A percentile compares a stretch with the other conserved stretches of the same genome.
Evolutionary conservation across 1,140 invertebrate species (phyloP).

Genomic region (Calycopis cecrops): DNA sequence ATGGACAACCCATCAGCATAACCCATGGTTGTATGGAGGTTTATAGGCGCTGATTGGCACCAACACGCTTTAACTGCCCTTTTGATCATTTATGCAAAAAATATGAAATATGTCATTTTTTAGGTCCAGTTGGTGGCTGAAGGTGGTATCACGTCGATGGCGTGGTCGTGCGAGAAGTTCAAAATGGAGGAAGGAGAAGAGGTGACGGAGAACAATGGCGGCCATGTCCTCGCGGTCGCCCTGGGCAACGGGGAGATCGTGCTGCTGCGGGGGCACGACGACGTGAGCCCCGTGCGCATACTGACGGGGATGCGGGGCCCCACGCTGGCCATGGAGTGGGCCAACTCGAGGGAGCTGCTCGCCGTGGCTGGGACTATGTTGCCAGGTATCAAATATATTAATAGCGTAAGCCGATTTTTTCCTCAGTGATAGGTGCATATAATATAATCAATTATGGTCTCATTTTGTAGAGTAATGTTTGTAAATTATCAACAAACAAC

Average conservation of each 20-base stretch:
- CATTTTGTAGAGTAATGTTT: too few relatives aligned
- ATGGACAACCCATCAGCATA: too few relatives aligned
- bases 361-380: conserved; percentile 89
- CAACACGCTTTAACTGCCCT: too few relatives aligned
- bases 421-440: not conserved
- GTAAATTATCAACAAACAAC: too few relatives aligned
- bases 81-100: not conserved
- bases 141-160: conserved; percentile 91
- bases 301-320: conserved; percentile 86
- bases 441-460: not conserved
- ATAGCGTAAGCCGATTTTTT: not conserved
- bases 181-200: conserved; percentile 96
- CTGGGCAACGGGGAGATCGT: conserved; percentile 92
- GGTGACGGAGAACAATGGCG: conserved; percentile 51
- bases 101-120: not conserved
- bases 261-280: conserved; percentile 93
- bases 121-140: conserved; percentile 89
- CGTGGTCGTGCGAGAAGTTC: conserved; percentile 98
- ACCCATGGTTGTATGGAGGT: too few relatives aligned
- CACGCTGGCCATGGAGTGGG: conserved; percentile 94
- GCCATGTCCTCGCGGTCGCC: conserved; percentile 89
- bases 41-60: not conserved
- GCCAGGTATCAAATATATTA: conserved; percentile 37
- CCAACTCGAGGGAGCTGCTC: conserved; percentile 93
- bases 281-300: conserved; percentile 90